A percentile compares a stretch with the other conserved stretches of the same genome.
Conservation (phyloP, 1,140 invertebrate genomes). For the Camponotus vicinus region DNA sequence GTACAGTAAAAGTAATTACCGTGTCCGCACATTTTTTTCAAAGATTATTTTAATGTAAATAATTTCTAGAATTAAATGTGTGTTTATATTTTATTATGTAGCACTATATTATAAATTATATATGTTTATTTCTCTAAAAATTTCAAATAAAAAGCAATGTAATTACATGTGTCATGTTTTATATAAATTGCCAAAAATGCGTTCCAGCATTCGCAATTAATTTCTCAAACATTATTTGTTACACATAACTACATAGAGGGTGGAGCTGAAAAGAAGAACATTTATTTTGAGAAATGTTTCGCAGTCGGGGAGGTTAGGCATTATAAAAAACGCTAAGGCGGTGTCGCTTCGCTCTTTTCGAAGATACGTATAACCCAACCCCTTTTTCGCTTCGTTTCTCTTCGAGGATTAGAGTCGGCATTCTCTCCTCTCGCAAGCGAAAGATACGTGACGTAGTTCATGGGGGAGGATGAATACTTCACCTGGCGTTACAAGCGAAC, state of each 20-base stretch:
- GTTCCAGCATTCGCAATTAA: slow-evolving; percentile 49
- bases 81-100: neutral
- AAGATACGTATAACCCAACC: slow-evolving; percentile 30
- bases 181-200: slow-evolving; percentile 14
- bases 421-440: neutral
- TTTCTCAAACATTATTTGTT: slow-evolving; percentile 44
- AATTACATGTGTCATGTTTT: neutral
- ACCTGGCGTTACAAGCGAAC: slow-evolving; percentile 57
- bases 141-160: neutral
- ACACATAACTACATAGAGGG: slow-evolving; percentile 26
- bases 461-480: slow-evolving; percentile 61
- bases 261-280: slow-evolving; percentile 45
- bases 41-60: neutral
- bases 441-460: slow-evolving; percentile 40
- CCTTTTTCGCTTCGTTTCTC: slow-evolving; percentile 59
- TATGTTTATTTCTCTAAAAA: slow-evolving; percentile 4
- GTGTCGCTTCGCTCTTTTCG: slow-evolving; percentile 32
- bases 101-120: neutral
- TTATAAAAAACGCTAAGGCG: slow-evolving; percentile 51
- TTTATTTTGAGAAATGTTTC: slow-evolving; percentile 56
- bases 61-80: slow-evolving; percentile 1
- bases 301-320: neutral
- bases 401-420: slow-evolving; percentile 29
- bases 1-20: neutral
- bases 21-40: neutral